A percentile compares a stretch with the other conserved stretches of the same genome.
Evolutionary conservation across 2,113 vertebrate genomes (phyloP).

Genomic region (Tachysurus fulvidraco): DNA sequence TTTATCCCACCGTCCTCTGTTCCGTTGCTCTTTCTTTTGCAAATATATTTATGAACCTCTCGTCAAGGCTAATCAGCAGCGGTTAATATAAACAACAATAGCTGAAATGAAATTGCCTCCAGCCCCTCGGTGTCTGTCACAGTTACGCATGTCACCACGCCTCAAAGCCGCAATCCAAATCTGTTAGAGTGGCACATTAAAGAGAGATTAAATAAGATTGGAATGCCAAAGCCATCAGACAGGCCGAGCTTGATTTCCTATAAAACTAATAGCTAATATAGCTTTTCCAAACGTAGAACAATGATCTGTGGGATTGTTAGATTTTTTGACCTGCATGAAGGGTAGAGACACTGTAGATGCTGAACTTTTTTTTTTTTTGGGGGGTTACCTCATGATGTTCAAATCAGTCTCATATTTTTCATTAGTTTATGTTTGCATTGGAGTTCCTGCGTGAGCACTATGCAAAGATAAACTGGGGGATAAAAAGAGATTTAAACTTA

Average conservation of each 20-base stretch:
- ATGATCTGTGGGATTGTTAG: constrained; percentile 8
- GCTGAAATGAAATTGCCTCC: constrained; percentile 50
- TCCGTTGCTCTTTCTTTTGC: constrained; percentile 28
- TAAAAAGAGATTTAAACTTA: no score
- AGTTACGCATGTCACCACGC: constrained; percentile 46
- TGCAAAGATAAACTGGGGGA: no score
- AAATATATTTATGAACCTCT: constrained; percentile 36
- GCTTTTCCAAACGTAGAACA: neutral
- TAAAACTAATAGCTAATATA: constrained; percentile 50
- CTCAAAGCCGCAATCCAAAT: constrained; percentile 48
- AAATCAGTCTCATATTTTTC: neutral
- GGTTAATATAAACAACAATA: constrained; percentile 53
- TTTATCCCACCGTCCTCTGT: neutral
- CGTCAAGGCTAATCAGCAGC: constrained; percentile 48
- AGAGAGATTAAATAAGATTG: constrained; percentile 59
- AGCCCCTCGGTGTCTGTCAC: constrained; percentile 45
- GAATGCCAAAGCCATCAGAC: constrained; percentile 48
- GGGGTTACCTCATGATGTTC: neutral
- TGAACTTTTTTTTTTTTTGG: no score
- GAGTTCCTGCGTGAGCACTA: neutral
- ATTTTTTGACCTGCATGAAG: constrained; percentile 22
- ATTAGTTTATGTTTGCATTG: neutral
- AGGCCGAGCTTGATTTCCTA: constrained; percentile 56
- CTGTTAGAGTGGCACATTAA: constrained; percentile 52
- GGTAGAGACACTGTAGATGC: neutral